A percentile compares a stretch with the other conserved stretches of the same genome.
phyloP scores from a whole-genome alignment of 2,888 invertebrate genomes.

The Cylloceria caligata region DNA sequence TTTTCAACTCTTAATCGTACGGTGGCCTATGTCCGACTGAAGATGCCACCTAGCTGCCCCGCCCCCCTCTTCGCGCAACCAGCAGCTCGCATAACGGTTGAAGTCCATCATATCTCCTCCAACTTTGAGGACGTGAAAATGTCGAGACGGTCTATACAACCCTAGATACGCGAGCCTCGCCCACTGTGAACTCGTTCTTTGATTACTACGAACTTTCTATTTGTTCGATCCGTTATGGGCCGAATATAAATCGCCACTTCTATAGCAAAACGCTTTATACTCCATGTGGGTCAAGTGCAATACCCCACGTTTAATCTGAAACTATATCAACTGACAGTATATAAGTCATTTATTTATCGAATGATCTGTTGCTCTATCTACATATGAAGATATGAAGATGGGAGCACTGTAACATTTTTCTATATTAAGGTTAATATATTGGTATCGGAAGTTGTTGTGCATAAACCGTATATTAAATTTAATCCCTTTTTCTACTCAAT shows the following conservation, averaged over 20 bases:
- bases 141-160: not conserved
- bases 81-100: too few relatives aligned
- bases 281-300: not conserved
- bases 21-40: constrained; percentile 84
- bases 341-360: too few relatives aligned
- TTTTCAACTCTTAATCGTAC: constrained; percentile 83
- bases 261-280: not conserved
- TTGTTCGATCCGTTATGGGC: not conserved
- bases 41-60: constrained; percentile 81
- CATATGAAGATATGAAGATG: too few relatives aligned
- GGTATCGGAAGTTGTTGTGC: too few relatives aligned
- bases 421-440: too few relatives aligned
- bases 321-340: not conserved
- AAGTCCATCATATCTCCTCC: too few relatives aligned
- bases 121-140: too few relatives aligned
- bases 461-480: too few relatives aligned
- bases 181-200: not conserved
- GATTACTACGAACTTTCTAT: not conserved
- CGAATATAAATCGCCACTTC: not conserved
- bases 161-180: not conserved
- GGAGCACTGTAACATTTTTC: too few relatives aligned
- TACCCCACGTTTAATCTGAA: not conserved
- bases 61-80: constrained; percentile 67
- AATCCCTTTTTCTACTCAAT: too few relatives aligned
- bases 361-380: too few relatives aligned